phyloP scores from a whole-genome alignment of 2,797 vertebrate species.

The Columba guinea region DNA sequence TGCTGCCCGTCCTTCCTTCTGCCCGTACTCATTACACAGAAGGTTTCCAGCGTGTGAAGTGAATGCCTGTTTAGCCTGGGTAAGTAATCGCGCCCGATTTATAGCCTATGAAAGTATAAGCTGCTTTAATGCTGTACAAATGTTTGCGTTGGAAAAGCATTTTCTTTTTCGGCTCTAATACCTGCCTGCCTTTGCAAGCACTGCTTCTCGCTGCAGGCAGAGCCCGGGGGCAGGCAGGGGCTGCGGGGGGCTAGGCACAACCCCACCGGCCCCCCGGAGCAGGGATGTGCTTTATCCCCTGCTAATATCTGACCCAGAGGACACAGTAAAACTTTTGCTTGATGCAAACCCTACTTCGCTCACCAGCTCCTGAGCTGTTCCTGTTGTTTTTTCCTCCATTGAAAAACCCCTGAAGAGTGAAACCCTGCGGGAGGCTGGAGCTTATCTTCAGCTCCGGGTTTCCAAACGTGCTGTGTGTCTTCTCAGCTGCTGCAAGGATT shows the following conservation, averaged over 20 bases:
- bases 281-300: background rate
- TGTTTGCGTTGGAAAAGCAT: background rate
- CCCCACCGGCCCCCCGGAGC: background rate
- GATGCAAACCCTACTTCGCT: background rate
- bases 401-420: background rate
- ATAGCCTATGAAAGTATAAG: background rate
- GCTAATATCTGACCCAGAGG: background rate
- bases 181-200: background rate
- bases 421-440: conserved; percentile 59
- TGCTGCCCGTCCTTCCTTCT: background rate
- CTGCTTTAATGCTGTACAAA: background rate
- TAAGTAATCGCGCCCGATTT: conserved; percentile 2
- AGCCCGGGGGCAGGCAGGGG: background rate
- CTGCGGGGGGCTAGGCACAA: background rate
- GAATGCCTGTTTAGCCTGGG: conserved; percentile 15
- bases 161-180: background rate
- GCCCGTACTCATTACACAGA: rapidly evolving
- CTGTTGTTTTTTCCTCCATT: background rate
- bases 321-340: background rate
- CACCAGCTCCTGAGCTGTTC: background rate
- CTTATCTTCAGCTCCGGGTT: conserved; percentile 62
- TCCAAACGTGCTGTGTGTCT: conserved; percentile 69
- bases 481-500: conserved; percentile 88
- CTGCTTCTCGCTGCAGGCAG: background rate
- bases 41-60: background rate